These are phyloP conservation scores for Atta texana DNA, from an alignment of 1,140 invertebrate genomes.

Conservation along the genomic window DNA sequence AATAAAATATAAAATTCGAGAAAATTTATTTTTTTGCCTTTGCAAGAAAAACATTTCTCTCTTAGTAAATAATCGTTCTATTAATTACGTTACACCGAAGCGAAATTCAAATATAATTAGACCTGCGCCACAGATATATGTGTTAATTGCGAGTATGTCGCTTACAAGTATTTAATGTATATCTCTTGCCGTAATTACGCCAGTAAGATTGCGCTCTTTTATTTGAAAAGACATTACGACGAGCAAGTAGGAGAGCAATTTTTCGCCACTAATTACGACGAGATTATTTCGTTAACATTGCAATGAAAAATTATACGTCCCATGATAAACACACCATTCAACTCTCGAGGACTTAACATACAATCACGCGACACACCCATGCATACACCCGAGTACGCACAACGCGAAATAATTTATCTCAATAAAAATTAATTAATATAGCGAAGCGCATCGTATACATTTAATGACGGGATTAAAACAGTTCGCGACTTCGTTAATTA, in stretches of 20 bases:
- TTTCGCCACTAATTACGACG: conserved; percentile 53
- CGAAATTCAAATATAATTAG: conserved; percentile 52
- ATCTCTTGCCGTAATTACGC: conserved; percentile 37
- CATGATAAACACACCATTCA: conserved; percentile 43
- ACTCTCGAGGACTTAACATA: conserved; percentile 63
- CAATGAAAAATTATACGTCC: conserved; percentile 50
- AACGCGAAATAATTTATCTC: conserved; percentile 31
- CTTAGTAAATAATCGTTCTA: conserved; percentile 34
- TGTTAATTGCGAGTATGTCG: conserved; percentile 22
- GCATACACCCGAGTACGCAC: background rate
- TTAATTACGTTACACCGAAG: background rate
- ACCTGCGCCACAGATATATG: background rate
- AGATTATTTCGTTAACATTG: conserved; percentile 62
- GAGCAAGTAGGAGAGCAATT: conserved; percentile 43
- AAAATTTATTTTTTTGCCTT: conserved; percentile 1
- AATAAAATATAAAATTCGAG: background rate
- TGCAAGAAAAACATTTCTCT: background rate
- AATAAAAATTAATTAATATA: conserved; percentile 62
- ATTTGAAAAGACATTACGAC: conserved; percentile 48
- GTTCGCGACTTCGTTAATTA: conserved; percentile 48
- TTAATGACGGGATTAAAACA: conserved; percentile 29
- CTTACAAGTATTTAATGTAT: conserved; percentile 39
- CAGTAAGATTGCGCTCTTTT: conserved; percentile 44
- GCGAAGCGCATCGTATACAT: conserved; percentile 18
- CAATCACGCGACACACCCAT: conserved; percentile 53